phyloP scores from a whole-genome alignment of 2,888 invertebrate genomes.

The Cremastobaeus sp. region DNA sequence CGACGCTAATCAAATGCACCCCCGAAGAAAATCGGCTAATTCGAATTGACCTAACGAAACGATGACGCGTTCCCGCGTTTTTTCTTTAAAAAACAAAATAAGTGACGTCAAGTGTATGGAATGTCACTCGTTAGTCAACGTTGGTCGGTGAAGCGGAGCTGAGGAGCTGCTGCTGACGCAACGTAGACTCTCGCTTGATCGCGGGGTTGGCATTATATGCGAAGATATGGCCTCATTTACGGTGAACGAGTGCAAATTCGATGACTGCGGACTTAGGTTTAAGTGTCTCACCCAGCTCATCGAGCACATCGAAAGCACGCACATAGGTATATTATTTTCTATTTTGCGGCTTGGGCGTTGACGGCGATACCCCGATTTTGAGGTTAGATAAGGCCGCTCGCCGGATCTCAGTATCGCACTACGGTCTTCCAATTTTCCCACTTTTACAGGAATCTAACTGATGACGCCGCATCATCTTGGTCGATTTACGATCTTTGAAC shows the following conservation, averaged over 20 bases:
- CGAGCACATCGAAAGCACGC: slow-evolving; percentile 92
- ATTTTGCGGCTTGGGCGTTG: slow-evolving; percentile 5
- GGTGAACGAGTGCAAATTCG: slow-evolving; percentile 93
- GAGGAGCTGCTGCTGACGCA: too few relatives aligned
- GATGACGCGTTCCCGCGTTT: too few relatives aligned
- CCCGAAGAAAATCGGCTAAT: too few relatives aligned
- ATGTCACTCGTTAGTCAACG: too few relatives aligned
- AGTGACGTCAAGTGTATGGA: too few relatives aligned
- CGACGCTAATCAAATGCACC: too few relatives aligned
- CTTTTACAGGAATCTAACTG: too few relatives aligned
- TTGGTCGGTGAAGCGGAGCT: neutral
- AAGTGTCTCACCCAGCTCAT: slow-evolving; percentile 89
- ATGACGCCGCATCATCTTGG: too few relatives aligned
- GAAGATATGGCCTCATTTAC: slow-evolving; percentile 91
- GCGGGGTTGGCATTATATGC: slow-evolving; percentile 49
- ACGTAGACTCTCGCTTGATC: slow-evolving; percentile 29
- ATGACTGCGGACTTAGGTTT: slow-evolving; percentile 91
- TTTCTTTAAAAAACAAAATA: too few relatives aligned
- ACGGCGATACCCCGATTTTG: neutral
- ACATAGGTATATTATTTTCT: slow-evolving; percentile 84
- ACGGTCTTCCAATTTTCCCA: too few relatives aligned
- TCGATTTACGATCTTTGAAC: too few relatives aligned
- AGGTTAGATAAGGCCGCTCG: slow-evolving; percentile 40
- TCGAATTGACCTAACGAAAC: too few relatives aligned
- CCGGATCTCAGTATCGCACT: slow-evolving; percentile 20